Evolutionary conservation across 2,888 invertebrate genomes (phyloP).

Genomic region (Agriopis marginaria): DNA sequence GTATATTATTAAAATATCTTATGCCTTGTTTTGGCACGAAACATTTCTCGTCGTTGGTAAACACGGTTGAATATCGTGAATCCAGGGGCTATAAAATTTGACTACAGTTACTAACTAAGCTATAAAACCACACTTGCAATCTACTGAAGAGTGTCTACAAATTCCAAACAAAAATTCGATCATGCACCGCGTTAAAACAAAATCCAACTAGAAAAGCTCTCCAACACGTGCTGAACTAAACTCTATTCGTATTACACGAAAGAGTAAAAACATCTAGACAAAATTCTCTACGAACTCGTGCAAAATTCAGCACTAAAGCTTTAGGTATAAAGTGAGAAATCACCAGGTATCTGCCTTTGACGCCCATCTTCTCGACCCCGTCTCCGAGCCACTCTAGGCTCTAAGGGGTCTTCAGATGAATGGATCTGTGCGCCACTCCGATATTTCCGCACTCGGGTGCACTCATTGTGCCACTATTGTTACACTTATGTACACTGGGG

Average conservation of each 20-base stretch:
- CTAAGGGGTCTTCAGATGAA: constrained; percentile 24
- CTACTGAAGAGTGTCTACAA: constrained; percentile 11
- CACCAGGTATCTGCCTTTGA: constrained; percentile 76
- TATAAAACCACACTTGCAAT: constrained; percentile 5
- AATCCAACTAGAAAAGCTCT: constrained; percentile 1
- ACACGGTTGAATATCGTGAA: too few species aligned
- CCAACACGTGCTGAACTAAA: neutral
- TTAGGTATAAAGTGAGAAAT: constrained; percentile 50
- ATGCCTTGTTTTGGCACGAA: too few species aligned
- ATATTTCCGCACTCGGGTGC: constrained; percentile 11
- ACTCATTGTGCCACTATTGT: constrained; percentile 26
- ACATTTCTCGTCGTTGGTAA: too few species aligned
- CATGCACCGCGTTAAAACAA: constrained; percentile 21
- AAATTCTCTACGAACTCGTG: constrained; percentile 6
- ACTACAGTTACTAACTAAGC: neutral
- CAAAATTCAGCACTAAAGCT: constrained; percentile 15
- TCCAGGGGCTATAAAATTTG: neutral
- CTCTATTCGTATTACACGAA: neutral
- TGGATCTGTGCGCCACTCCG: constrained; percentile 34
- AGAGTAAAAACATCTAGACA: neutral
- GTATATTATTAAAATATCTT: too few species aligned
- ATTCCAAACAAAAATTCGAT: constrained; percentile 19
- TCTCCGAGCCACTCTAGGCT: constrained; percentile 7
- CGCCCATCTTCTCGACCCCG: constrained; percentile 63
- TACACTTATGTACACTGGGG: constrained; percentile 13